phyloP scores from a whole-genome alignment of 1,140 invertebrate species.

The Trichonephila clavipes region DNA sequence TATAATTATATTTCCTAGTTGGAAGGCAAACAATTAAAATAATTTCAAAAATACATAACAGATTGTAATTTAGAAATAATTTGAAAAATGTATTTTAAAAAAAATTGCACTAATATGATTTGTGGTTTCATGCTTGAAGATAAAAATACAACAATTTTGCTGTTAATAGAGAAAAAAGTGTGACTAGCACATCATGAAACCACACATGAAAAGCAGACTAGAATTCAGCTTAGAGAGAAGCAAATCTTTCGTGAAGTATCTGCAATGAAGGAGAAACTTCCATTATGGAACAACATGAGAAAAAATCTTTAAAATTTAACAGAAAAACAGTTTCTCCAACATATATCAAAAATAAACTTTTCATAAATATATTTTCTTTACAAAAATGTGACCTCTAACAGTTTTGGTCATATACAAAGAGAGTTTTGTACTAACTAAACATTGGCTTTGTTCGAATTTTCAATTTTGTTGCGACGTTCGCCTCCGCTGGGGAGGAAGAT shows the following conservation, averaged over 20 bases:
- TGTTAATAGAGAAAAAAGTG: not conserved
- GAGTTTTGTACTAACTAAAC: slow-evolving; percentile 58
- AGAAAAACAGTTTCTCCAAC: slow-evolving; percentile 64
- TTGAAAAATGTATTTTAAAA: not conserved
- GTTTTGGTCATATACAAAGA: not conserved
- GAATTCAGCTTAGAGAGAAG: not conserved
- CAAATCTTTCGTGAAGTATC: not conserved
- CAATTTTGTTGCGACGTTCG: slow-evolving; percentile 21
- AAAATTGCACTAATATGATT: slow-evolving; percentile 23
- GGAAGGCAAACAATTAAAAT: not conserved
- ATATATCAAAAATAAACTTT: slow-evolving; percentile 74
- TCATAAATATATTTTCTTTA: slow-evolving; percentile 63
- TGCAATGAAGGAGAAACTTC: not conserved
- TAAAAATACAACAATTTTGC: not conserved
- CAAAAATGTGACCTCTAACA: slow-evolving; percentile 23
- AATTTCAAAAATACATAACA: not conserved
- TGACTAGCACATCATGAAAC: slow-evolving; percentile 39
- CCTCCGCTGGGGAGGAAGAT: not conserved
- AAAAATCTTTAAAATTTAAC: slow-evolving; percentile 36
- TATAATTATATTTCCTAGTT: not conserved
- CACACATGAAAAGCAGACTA: slow-evolving; percentile 2
- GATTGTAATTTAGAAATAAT: not conserved
- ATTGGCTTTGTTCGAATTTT: slow-evolving; percentile 38
- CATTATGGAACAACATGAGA: not conserved
- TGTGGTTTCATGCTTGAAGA: not conserved